Evolutionary conservation across 2,888 invertebrate species (phyloP), one percentile per base, ranked within the genome.

Genomic region (Dastarcus helophoroides): DNA sequence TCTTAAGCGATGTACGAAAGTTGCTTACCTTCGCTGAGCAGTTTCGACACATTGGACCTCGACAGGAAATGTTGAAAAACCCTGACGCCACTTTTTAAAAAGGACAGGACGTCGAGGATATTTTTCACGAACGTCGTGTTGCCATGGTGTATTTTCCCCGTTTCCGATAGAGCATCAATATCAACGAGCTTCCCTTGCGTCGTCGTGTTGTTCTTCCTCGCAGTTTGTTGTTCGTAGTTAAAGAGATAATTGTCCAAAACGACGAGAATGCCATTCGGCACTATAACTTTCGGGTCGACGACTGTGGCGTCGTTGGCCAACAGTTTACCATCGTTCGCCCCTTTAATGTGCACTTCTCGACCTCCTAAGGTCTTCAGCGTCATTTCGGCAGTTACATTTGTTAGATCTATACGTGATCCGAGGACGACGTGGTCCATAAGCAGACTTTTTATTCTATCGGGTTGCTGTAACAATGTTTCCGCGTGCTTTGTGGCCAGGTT

Each of bases 1-100:
- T n/a, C n/a, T n/a, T n/a, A n/a, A n/a, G n/a, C 22, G 15, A 8
- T 29, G 16, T 29, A 24, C 25, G 8, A 17, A 6, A 17, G 33
- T 30, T 32, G 48, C 56, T 53, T 49, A 67, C 67, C 65, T 48
- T 70, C 68, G 50, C 64, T 64, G 40, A 73, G 60, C 21, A 63
- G 47, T 47, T 67, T 63, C 25, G 71, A 69, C 26, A 74, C 68
- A 54, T 72, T 73, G 39, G 72, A 72, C 49, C 69, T 64, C 15
- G 69, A 65, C 38, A 74, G 58, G 48, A 73, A 73, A 53, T 73
- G 72, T 47, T 73, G 71, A 53, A 74, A 74, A 29, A 73, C 73
- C 51, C 72, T 64, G 33, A 73, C 73, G 34, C 73, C 72, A 38
- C 68, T 70, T 55, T 73, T 73, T 50, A 73, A 67, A 54, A 68